Evolutionary conservation across 2,888 invertebrate genomes (phyloP).

Genomic region (Drosophila putrida): DNA sequence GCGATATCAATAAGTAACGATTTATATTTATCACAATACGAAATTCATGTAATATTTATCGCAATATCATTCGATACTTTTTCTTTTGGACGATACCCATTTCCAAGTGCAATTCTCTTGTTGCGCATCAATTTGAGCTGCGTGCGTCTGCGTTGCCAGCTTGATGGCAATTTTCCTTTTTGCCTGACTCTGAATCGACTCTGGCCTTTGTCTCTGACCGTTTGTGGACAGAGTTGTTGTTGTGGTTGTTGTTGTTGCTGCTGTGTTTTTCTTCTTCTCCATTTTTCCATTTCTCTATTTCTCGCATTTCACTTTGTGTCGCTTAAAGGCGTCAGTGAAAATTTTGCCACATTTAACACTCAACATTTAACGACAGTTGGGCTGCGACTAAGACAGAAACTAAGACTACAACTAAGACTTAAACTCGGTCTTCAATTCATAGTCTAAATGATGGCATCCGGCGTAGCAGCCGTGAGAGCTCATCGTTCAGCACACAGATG

Average conservation of each 20-base stretch:
- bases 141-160: constrained; percentile 48
- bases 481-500: constrained; percentile 42
- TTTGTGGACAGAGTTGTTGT: constrained; percentile 42
- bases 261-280: constrained; percentile 24
- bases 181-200: constrained; percentile 26
- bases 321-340: constrained; percentile 72
- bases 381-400: neutral
- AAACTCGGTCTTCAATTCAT: constrained; percentile 30
- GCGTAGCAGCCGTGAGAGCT: constrained; percentile 51
- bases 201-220: constrained; percentile 32
- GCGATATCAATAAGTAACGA: too few species aligned
- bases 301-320: constrained; percentile 71
- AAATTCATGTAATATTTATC: too few species aligned
- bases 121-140: constrained; percentile 38
- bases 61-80: too few species aligned
- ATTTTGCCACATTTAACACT: constrained; percentile 64
- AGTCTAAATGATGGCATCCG: constrained; percentile 76
- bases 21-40: too few species aligned
- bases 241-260: constrained; percentile 11
- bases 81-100: too few species aligned
- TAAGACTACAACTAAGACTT: constrained; percentile 4
- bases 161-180: constrained; percentile 61
- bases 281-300: constrained; percentile 13
- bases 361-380: constrained; percentile 44
- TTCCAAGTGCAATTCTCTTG: constrained; percentile 10